Evolutionary conservation across 2,113 vertebrate species (phyloP), one percentile per base, ranked within the genome.

Genomic region (Paedocypris sp.): DNA sequence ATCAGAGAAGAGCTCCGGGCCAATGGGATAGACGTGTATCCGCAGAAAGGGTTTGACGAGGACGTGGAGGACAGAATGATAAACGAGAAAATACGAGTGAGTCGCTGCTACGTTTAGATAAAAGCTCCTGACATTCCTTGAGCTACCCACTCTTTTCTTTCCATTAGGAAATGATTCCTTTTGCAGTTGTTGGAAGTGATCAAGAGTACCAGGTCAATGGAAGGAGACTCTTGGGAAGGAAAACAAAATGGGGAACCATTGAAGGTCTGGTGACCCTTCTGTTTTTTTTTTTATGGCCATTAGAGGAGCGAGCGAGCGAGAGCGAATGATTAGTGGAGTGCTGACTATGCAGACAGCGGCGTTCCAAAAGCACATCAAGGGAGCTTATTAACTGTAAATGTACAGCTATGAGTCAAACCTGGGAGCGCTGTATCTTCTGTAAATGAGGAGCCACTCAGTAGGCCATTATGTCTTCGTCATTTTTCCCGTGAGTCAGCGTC

Each of bases 161-260:
- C 47, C 23, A 2, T 32, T 73, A 99, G 95, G 95, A 96, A 83
- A 97, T 98, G 93, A 97, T 98, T 67, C 95, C 95, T 0, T 99
- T 99, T 50, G 95, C 95, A 1, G 94, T 99, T 73, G 95, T 99
- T 68, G 95, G 95, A 73, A 99, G 95, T 43, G 92, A 99, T 77
- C 94, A 97, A 54, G 94, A 99, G 71, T 98, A 98, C 76, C 95
- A 97, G 72, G 91, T 97, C 60, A 98, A 99, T 0, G 95, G 95
- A 73, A 89, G 90, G 75, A 83, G 94, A 77, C 90, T 99, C 72
- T 87, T 98, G 42, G 94, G 95, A 46, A 88, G 95, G 68, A 99
- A 97, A 77, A 99, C 95, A 68, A 97, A 97, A 54, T 99, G 95
- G 94, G 95, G 95, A 73, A 98, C 92, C 71, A 96, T 99, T 52